phyloP scores from a whole-genome alignment of 2,888 invertebrate genomes.

The Torymus auratus region DNA sequence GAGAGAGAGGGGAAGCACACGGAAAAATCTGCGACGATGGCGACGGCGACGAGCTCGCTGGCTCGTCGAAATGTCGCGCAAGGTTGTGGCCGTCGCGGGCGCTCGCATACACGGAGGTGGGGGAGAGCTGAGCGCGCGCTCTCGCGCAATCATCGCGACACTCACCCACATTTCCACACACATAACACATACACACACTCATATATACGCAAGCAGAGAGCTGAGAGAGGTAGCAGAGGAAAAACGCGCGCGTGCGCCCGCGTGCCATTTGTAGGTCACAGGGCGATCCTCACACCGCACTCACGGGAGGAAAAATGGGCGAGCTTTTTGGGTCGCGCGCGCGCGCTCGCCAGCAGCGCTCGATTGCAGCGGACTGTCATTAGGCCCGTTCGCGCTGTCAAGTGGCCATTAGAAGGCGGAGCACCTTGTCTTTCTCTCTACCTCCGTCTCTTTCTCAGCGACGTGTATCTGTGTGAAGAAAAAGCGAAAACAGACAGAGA shows the following conservation, averaged over 20 bases:
- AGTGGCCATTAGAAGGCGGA: conserved; percentile 24
- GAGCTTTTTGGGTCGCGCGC: neutral
- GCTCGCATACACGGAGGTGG: neutral
- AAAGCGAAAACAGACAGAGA: conserved; percentile 39
- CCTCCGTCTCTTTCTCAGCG: too few relatives aligned
- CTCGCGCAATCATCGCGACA: conserved; percentile 51
- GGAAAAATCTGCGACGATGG: conserved; percentile 31
- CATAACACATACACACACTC: too few relatives aligned
- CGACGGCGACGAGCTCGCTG: conserved; percentile 34
- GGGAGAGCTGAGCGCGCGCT: neutral
- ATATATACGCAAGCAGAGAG: too few relatives aligned
- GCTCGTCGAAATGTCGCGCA: conserved; percentile 57
- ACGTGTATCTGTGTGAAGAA: neutral
- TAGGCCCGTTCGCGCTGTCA: neutral
- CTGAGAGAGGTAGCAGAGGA: conserved; percentile 28
- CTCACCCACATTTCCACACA: conserved; percentile 51
- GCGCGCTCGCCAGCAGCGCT: neutral
- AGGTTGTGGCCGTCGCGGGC: conserved; percentile 21
- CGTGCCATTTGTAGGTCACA: conserved; percentile 20
- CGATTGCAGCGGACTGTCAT: neutral
- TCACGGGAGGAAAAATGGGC: neutral
- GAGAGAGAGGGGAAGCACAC: conserved; percentile 42
- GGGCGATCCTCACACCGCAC: neutral
- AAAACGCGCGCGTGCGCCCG: conserved; percentile 11
- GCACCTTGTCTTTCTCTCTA: neutral